Evolutionary conservation across 2,113 vertebrate genomes (phyloP).

Genomic region (Leiothrix lutea): DNA sequence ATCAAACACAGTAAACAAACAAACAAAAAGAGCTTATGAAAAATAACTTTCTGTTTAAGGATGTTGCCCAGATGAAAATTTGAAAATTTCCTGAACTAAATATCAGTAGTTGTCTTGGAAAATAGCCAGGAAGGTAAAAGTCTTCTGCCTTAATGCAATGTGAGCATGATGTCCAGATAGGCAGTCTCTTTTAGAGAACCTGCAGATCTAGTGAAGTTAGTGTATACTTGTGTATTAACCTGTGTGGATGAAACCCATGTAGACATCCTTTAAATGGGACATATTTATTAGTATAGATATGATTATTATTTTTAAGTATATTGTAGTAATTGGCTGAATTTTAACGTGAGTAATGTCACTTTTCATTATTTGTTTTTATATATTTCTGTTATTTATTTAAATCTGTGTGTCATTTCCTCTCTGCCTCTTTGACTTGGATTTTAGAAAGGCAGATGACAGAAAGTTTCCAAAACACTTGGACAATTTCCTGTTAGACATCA

Average conservation of each 20-base stretch:
- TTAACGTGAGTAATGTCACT: neutral
- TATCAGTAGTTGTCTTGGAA: neutral
- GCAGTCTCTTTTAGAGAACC: neutral
- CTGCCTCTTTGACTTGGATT: neutral
- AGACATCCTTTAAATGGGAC: neutral
- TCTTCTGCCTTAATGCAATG: neutral
- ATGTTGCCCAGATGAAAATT: neutral
- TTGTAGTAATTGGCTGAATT: neutral
- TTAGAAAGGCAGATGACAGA: neutral
- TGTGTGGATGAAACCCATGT: neutral
- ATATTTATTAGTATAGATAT: neutral
- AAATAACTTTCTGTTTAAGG: neutral
- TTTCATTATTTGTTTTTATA: neutral
- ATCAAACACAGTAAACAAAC: neutral
- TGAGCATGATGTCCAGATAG: neutral
- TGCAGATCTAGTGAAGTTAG: neutral
- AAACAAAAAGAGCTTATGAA: neutral
- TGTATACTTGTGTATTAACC: neutral
- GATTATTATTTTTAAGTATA: neutral
- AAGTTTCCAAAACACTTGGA: neutral
- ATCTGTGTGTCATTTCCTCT: neutral
- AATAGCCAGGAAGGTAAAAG: neutral
- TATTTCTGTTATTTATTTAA: neutral
- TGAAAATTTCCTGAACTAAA: neutral
- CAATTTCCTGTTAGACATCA: neutral